Evolutionary conservation across 1,140 invertebrate genomes (phyloP), one percentile per base, ranked within the genome.

Genomic region (Dendrolimus punctatus): DNA sequence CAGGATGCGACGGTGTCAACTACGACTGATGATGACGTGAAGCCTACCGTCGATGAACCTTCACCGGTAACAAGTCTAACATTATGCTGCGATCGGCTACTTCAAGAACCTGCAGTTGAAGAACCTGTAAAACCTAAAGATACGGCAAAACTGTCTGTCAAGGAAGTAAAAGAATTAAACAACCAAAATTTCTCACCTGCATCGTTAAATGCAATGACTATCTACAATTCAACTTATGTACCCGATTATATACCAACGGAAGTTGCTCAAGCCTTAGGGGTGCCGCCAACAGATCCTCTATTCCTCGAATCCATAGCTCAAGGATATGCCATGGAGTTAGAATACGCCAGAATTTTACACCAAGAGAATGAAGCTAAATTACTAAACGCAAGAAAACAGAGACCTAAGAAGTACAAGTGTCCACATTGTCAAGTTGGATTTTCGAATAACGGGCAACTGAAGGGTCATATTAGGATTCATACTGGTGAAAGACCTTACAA

Each of bases 401-500:
- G 96, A 5, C 95, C 95, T 0, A 97, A 97, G 77, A 95, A 95
- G 64, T 97, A 96, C 74, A 92, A 92, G 58, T 98, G 96, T 77
- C 93, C 94, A 0, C 92, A 95, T 68, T 98, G 96, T 73, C 90
- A 95, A 55, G 94, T 96, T 0, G 94, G 94, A 0, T 98, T 98
- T 73, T 96, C 95, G 40, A 98, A 98, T 76, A 97, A 97, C 76
- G 96, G 96, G 0, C 96, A 98, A 70, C 88, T 98, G 0, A 96
- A 95, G 77, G 96, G 96, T 53, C 96, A 98, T 72, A 91, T 96
- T 8, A 88, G 96, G 23, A 97, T 97, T 46, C 96, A 98, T 76
- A 97, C 96, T 42, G 96, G 95, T 91, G 95, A 97, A 76, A 85
- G 95, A 46, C 96, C 96, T 0, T 97, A 93, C 77, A 92, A 93